Base-by-base conservation (phyloP, 2,888 invertebrate genomes). In the Acleris holmiana region DNA sequence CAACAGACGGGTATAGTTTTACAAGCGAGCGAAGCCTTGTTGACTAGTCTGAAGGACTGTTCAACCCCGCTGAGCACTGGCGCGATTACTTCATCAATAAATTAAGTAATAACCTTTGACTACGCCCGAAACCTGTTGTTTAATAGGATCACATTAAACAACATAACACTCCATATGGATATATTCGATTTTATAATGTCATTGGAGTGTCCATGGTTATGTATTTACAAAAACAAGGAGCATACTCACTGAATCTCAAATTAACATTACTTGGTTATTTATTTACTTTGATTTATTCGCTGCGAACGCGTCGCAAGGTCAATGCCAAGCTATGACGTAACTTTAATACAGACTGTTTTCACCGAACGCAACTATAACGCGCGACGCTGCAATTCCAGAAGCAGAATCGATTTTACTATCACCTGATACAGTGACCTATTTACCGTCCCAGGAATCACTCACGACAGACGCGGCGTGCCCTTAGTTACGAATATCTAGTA, bases 301-400 rank as follows among this genome's bases (percentile, higher is more conserved):
- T 48, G 41, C 41, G 51, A 54, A n/a, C 41, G 47, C n/a, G 48
- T 15, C 40, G 49, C 48, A 64, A 64, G 58, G 64, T 64, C 64
- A 64, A 19, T 59, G 64, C 29, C 58, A 54, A 41, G 44, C 15
- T 5, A 44, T 58, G 58, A 59, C 58, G 58, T 54, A 58, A 58
- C 63, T 41, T 2, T 29, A 47, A 47, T 57, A 15, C 47, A 15
- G 25, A 47, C 21, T 40, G 19, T 19, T 21, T n/a, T 23, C 23
- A 23, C 44, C 41, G 23, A 25, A 17, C 55, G n/a, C n/a, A n/a
- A 7, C 17, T 13, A 6, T 1, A 44, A 44, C 44, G 44, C 23
- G 35, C 53, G 15, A 53, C 44, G 17, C 44, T 40, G 40, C 53
- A n/a, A n/a, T 21, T 35, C 40, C 53, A 40, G 15, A 40, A 40